A percentile compares a stretch with the other conserved stretches of the same genome.
Evolutionary conservation across 2,797 vertebrate genomes (phyloP).

Genomic region (Aeoliscus strigatus): DNA sequence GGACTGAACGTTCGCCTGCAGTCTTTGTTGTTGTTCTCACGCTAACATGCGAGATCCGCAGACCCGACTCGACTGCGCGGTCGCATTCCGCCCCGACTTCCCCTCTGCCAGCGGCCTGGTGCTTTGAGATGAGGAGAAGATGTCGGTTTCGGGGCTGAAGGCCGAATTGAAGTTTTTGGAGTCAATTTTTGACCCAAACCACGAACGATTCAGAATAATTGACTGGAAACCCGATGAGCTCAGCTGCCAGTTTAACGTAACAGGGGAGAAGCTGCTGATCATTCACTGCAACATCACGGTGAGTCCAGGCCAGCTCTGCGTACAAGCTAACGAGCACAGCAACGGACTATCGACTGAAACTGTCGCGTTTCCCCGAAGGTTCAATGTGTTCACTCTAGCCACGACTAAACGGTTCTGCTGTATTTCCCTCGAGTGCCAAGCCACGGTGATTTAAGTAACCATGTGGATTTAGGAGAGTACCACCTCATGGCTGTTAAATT

Average conservation of each 20-base stretch:
- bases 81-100: conserved; percentile 69
- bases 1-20: not conserved
- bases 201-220: conserved; percentile 95
- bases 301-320: conserved; percentile 56
- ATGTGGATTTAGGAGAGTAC: fast-evolving
- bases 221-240: conserved; percentile 96
- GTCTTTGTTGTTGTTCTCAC: conserved; percentile 72
- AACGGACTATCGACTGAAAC: conserved; percentile 55
- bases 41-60: conserved; percentile 68
- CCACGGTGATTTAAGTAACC: fast-evolving
- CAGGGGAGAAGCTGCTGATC: conserved; percentile 83
- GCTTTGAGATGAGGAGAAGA: conserved; percentile 93
- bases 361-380: too few species aligned
- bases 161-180: conserved; percentile 97
- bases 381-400: too few species aligned
- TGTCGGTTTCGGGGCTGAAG: conserved; percentile 98
- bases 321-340: conserved; percentile 58
- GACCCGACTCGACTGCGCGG: conserved; percentile 57
- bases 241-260: conserved; percentile 91
- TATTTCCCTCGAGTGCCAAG: not conserved
- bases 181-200: conserved; percentile 95
- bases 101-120: conserved; percentile 74
- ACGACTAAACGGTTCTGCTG: conserved; percentile 7
- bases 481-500: not conserved
- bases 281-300: conserved; percentile 98